Percentiles rank a stretch among this genome's conserved stretches.
Evolutionary conservation across 2,888 invertebrate species (phyloP).

Genomic region (Lochmaea capreae): DNA sequence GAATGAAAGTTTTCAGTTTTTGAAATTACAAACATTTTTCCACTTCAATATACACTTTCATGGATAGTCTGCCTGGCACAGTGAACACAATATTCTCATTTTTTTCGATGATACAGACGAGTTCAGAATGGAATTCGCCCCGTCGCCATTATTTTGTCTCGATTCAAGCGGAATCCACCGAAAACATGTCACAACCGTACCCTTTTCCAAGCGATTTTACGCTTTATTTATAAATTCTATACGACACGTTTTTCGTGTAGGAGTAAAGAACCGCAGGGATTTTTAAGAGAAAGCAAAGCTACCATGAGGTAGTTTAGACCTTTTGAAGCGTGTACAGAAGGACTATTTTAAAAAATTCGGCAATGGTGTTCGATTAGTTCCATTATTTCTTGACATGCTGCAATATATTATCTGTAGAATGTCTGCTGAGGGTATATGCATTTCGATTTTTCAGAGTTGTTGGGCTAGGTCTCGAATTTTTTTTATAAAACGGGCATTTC

Average conservation of each 20-base stretch:
- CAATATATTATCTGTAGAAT: slow-evolving; percentile 31
- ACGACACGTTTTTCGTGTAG: background rate
- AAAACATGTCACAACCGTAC: slow-evolving; percentile 7
- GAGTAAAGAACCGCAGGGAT: background rate
- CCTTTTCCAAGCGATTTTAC: background rate
- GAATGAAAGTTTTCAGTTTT: no score
- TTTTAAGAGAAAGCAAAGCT: background rate
- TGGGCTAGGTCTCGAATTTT: slow-evolving; percentile 25
- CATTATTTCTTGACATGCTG: slow-evolving; percentile 36
- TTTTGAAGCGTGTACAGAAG: slow-evolving; percentile 27
- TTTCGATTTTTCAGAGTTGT: slow-evolving; percentile 25
- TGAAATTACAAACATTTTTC: background rate
- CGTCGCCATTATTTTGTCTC: slow-evolving; percentile 46
- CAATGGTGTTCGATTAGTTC: slow-evolving; percentile 39
- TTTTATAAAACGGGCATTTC: background rate
- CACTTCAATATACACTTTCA: slow-evolving; percentile 6
- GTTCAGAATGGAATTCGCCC: slow-evolving; percentile 32
- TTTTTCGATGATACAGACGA: slow-evolving; percentile 27
- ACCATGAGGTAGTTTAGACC: slow-evolving; percentile 10
- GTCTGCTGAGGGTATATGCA: slow-evolving; percentile 18
- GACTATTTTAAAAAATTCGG: slow-evolving; percentile 24
- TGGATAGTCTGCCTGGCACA: background rate
- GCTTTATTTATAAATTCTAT: slow-evolving; percentile 5
- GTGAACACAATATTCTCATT: slow-evolving; percentile 16
- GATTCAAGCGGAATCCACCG: slow-evolving; percentile 1